A percentile compares a stretch with the other conserved stretches of the same genome.
phyloP scores from a whole-genome alignment of 2,888 invertebrate species.

The Hymenopus coronatus region DNA sequence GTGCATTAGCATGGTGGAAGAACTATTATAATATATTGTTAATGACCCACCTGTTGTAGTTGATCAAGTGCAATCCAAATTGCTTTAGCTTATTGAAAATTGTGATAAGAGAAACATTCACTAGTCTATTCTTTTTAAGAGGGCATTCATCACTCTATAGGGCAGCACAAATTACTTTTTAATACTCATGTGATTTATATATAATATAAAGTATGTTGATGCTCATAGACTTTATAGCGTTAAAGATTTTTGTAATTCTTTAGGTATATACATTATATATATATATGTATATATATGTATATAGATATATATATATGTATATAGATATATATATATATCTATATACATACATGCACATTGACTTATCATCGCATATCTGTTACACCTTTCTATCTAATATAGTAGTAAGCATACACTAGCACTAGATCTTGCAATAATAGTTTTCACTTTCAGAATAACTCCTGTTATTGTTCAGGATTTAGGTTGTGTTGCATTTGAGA shows the following conservation, averaged over 20 bases:
- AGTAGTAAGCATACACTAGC: neutral
- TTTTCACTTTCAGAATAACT: neutral
- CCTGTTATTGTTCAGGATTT: neutral
- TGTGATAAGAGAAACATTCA: neutral
- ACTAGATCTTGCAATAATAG: neutral
- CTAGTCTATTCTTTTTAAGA: neutral
- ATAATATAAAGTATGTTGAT: neutral
- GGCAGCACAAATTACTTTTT: neutral
- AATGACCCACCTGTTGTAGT: slow-evolving; percentile 9
- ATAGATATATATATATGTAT: neutral
- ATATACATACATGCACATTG: neutral
- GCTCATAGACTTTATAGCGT: neutral
- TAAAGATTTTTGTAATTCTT: neutral
- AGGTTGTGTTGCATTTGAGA: neutral
- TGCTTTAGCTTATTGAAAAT: neutral
- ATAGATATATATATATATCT: neutral
- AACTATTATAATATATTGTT: slow-evolving; percentile 7
- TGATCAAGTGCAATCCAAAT: slow-evolving; percentile 16
- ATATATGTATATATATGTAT: neutral
- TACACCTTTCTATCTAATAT: neutral
- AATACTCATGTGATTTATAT: slow-evolving; percentile 1
- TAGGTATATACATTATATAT: neutral
- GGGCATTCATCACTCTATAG: neutral
- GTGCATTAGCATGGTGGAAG: neutral
- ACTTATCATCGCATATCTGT: neutral